phyloP scores from a whole-genome alignment of 1,140 invertebrate species.

The Zaprionus gabonicus region DNA sequence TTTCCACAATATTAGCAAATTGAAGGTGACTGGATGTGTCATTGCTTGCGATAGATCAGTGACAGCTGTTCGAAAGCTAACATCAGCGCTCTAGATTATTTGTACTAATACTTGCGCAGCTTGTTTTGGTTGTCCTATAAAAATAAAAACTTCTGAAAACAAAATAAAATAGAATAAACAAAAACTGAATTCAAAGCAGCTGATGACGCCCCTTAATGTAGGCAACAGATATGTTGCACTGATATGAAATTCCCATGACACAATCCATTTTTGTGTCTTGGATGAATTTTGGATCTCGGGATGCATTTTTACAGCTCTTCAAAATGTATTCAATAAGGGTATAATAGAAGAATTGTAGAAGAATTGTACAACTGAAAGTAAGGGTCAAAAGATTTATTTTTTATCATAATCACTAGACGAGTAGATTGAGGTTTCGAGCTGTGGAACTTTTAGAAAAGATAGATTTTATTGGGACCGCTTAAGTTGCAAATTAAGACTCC shows the following conservation, averaged over 20 bases:
- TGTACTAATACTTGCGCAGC: background rate
- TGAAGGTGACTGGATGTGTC: constrained; percentile 4
- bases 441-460: too few relatives aligned
- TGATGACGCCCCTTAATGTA: background rate
- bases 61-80: background rate
- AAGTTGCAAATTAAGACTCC: background rate
- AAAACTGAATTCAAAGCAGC: background rate
- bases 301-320: too few relatives aligned
- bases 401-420: too few relatives aligned
- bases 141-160: background rate
- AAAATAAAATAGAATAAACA: background rate
- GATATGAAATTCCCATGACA: too few relatives aligned
- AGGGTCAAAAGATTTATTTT: too few relatives aligned
- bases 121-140: background rate
- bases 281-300: too few relatives aligned
- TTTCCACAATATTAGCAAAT: background rate
- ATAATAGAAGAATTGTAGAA: too few relatives aligned
- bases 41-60: constrained; percentile 1
- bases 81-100: background rate
- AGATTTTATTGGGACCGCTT: background rate
- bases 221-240: too few relatives aligned
- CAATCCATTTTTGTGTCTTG: too few relatives aligned
- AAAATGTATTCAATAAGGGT: too few relatives aligned
- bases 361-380: too few relatives aligned
- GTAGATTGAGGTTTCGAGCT: too few relatives aligned